A percentile compares a stretch with the other conserved stretches of the same genome.
phyloP scores from a whole-genome alignment of 2,888 invertebrate genomes.

The Drosophila macrospina region DNA sequence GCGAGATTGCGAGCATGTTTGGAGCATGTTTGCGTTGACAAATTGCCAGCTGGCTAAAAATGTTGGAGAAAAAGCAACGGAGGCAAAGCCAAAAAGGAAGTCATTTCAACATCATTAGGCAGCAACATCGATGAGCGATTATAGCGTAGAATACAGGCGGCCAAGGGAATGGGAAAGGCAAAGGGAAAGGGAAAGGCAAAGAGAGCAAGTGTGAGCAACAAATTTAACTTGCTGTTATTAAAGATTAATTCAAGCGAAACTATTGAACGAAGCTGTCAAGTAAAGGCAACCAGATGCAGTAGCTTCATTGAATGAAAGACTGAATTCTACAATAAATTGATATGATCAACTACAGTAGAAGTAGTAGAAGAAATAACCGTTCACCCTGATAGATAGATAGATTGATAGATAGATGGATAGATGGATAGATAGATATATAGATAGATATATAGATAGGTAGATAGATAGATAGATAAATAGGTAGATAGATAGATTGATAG shows the following conservation, averaged over 20 bases:
- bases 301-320: background rate
- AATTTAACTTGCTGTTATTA: background rate
- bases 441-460: too few relatives aligned
- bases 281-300: background rate
- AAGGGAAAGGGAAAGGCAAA: background rate
- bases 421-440: too few relatives aligned
- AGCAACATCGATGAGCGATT: conserved; percentile 50
- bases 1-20: conserved; percentile 39
- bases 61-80: conserved; percentile 18
- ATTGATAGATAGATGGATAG: too few relatives aligned
- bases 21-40: conserved; percentile 56
- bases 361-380: too few relatives aligned
- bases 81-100: conserved; percentile 54
- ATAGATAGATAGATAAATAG: too few relatives aligned
- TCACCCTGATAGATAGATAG: too few relatives aligned
- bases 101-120: conserved; percentile 69
- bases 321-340: background rate
- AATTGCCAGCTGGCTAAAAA: conserved; percentile 64
- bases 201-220: too few relatives aligned
- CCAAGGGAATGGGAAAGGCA: background rate
- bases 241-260: background rate
- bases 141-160: background rate
- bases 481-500: too few relatives aligned
- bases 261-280: background rate
- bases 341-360: too few relatives aligned